phyloP scores from a whole-genome alignment of 2,888 invertebrate species.

The Marronus borbonicus region DNA sequence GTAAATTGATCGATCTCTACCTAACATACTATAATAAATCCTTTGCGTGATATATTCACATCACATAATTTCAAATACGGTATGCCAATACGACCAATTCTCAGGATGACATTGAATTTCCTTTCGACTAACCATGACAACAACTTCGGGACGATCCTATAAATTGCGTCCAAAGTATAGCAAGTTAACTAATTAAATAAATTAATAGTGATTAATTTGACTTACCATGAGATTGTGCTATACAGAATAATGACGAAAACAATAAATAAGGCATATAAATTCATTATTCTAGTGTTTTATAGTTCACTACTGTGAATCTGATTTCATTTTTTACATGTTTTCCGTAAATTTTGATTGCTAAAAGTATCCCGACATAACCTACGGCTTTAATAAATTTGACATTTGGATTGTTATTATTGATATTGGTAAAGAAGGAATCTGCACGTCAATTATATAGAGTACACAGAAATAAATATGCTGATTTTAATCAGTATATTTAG shows the following conservation, averaged over 20 bases:
- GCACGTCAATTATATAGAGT: no score
- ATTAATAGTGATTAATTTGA: conserved; percentile 30
- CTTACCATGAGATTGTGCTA: conserved; percentile 72
- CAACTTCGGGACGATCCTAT: conserved; percentile 83
- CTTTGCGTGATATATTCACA: conserved; percentile 86
- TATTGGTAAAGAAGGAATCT: conserved; percentile 14
- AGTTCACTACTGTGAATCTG: background rate
- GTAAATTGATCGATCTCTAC: conserved; percentile 71
- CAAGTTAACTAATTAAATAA: conserved; percentile 23
- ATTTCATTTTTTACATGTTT: background rate
- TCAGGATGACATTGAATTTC: conserved; percentile 84
- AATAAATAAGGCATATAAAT: conserved; percentile 64
- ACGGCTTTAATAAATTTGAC: background rate
- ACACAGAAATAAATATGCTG: no score
- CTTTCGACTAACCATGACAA: conserved; percentile 87
- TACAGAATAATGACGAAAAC: conserved; percentile 71
- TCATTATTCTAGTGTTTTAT: conserved; percentile 67
- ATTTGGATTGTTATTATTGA: background rate
- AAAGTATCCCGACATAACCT: background rate
- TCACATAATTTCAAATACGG: conserved; percentile 86
- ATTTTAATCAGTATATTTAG: no score
- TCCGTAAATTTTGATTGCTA: background rate
- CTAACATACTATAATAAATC: conserved; percentile 67
- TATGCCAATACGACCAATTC: conserved; percentile 87
- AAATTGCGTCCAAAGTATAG: conserved; percentile 48